These are phyloP conservation scores for Verasper variegatus DNA, from an alignment of 2,113 vertebrate genomes.

Conservation along the genomic window DNA sequence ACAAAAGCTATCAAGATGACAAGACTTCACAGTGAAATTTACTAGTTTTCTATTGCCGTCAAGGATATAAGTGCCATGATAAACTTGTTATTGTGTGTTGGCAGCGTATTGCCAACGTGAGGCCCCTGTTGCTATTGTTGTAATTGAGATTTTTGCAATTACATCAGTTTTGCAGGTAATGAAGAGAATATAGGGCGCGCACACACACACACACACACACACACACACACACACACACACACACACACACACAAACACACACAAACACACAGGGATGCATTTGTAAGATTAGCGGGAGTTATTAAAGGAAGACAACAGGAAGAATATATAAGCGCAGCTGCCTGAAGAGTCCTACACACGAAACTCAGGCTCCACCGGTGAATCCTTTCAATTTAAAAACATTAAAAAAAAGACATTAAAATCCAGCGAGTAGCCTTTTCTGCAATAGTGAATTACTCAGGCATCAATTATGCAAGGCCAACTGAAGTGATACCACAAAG, in stretches of 20 bases:
- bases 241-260: background rate
- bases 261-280: background rate
- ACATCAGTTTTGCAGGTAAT: conserved; percentile 51
- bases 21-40: conserved; percentile 71
- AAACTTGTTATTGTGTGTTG: conserved; percentile 66
- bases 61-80: conserved; percentile 70
- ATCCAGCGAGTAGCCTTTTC: conserved; percentile 2
- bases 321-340: background rate
- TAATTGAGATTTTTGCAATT: conserved; percentile 73
- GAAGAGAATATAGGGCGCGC: conserved; percentile 17
- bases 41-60: conserved; percentile 66
- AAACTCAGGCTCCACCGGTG: conserved; percentile 15
- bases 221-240: background rate
- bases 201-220: background rate
- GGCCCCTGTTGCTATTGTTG: conserved; percentile 42
- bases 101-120: conserved; percentile 55
- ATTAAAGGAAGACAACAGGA: conserved; percentile 9
- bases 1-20: conserved; percentile 81
- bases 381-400: background rate
- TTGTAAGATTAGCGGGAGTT: conserved; percentile 36
- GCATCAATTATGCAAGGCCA: conserved; percentile 35
- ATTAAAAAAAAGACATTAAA: background rate
- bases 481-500: conserved; percentile 21
- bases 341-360: background rate
- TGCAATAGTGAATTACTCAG: conserved; percentile 24